Base-by-base conservation (phyloP, 64 coral and sea anemone species). In the Pachyseris speciosa region DNA sequence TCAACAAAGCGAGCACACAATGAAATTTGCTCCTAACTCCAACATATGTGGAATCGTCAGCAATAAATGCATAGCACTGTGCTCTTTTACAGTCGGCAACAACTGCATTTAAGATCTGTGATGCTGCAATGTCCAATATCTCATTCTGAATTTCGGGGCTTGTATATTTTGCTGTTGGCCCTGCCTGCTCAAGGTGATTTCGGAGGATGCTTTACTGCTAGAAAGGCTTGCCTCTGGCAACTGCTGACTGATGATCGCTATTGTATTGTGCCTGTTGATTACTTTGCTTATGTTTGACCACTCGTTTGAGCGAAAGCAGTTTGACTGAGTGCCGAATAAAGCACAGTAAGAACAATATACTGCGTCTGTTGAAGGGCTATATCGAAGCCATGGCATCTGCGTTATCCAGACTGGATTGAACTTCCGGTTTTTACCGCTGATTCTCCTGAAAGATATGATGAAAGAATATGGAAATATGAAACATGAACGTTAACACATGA, bases 21-120 rank as follows among this genome's bases (percentile, higher is more conserved):
- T 28, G 86, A 89, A 38, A 89, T 89, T 89, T 89, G 68, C 37
- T 88, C 85, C 52, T 88, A n/a, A n/a, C n/a, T n/a, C n/a, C n/a
- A n/a, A n/a, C n/a, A n/a, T n/a, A n/a, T n/a, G n/a, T n/a, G n/a
- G n/a, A n/a, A n/a, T n/a, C n/a, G n/a, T n/a, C n/a, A n/a, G n/a
- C n/a, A n/a, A n/a, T n/a, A n/a, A n/a, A n/a, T n/a, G n/a, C n/a
- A n/a, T n/a, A n/a, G n/a, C n/a, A n/a, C n/a, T n/a, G n/a, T n/a
- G n/a, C n/a, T n/a, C n/a, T n/a, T n/a, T n/a, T n/a, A n/a, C n/a
- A n/a, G n/a, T n/a, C n/a, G n/a, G n/a, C n/a, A n/a, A n/a, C n/a
- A n/a, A n/a, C n/a, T n/a, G n/a, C n/a, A n/a, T n/a, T n/a, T n/a
- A n/a, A n/a, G n/a, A n/a, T n/a, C n/a, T n/a, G n/a, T n/a, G n/a